Evolutionary conservation across 2,888 invertebrate species (phyloP), one percentile per base, ranked within the genome.

Genomic region (Unio pictorum): DNA sequence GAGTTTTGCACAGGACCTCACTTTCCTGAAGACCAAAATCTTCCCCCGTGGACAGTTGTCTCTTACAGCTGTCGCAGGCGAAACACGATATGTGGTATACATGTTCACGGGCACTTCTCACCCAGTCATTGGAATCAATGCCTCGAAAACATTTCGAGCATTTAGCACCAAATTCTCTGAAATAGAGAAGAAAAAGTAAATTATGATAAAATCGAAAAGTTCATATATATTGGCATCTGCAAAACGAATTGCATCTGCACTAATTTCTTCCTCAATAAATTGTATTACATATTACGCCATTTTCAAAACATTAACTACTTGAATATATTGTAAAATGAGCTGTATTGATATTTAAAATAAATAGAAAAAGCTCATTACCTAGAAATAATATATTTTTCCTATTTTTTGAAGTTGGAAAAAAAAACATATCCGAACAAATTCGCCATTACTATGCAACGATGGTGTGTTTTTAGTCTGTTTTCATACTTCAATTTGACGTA

Each of bases 11-110:
- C 78, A 99, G 93, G 71, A 99, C 95, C 79, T 96, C 92, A 90
- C 96, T 95, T 85, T 98, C 97, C 90, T 97, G 95, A 73, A 99
- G 93, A 18, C 98, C 98, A 91, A 99, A 99, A 92, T 99, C 98
- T 90, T 98, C 98, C 7, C 98, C 98, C 23, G 91, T 91, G 5
- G 89, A 89, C 55, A 89, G 78, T 73, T 90, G 91, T 67, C 90
- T 79, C 78, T 90, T 89, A 79, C 91, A 91, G 72, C 96, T 95
- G 91, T 98, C 97, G 91, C 99, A 99, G 28, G 98, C 97, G 91
- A 99, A 99, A 91, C 99, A 99, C 64, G 99, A 99, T 90, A 99
- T 92, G 91, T 99, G 99, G 92, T 98, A 99, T 55, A 99, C 96
- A 69, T 86, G 78, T 87, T 96, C 95, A 67, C 96, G 93, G 56